A percentile compares a stretch with the other conserved stretches of the same genome.
Evolutionary conservation across 1,140 invertebrate genomes (phyloP).

Genomic region (Cecropterus lyciades): DNA sequence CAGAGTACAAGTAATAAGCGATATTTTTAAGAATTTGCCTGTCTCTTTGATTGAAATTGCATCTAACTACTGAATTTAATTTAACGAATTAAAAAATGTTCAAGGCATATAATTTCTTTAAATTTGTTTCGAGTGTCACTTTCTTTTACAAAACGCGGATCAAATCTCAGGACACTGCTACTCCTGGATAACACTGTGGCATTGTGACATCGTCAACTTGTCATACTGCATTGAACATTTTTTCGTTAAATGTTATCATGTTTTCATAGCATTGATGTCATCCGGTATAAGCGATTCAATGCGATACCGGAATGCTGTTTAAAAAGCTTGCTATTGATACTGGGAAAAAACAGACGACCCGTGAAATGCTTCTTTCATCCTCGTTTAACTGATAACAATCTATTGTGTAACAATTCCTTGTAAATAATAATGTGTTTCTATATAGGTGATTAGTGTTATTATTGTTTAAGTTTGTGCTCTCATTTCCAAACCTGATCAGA

Average conservation of each 20-base stretch:
- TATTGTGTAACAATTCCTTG: slow-evolving; percentile 11
- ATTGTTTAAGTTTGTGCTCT: background rate
- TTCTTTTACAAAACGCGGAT: too few species aligned
- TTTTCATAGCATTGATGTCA: slow-evolving; percentile 6
- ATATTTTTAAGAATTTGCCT: too few species aligned
- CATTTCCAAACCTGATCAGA: background rate
- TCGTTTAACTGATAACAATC: background rate
- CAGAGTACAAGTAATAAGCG: too few species aligned
- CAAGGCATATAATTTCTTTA: too few species aligned
- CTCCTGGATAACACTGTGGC: background rate
- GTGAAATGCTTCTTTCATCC: slow-evolving; percentile 7
- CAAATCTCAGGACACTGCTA: too few species aligned
- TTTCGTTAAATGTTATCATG: background rate
- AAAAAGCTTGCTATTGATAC: slow-evolving; percentile 10
- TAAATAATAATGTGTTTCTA: background rate
- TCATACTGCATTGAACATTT: too few species aligned
- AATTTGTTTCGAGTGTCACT: too few species aligned
- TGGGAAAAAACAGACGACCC: slow-evolving; percentile 21
- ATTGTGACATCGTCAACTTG: background rate
- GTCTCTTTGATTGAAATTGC: too few species aligned
- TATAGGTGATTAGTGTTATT: background rate
- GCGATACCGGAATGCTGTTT: slow-evolving; percentile 10
- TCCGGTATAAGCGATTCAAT: slow-evolving; percentile 3
- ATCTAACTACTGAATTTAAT: too few species aligned
- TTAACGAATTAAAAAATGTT: too few species aligned